Conservation (phyloP, 2,888 invertebrate species). For the Drosophila percnosoma region DNA sequence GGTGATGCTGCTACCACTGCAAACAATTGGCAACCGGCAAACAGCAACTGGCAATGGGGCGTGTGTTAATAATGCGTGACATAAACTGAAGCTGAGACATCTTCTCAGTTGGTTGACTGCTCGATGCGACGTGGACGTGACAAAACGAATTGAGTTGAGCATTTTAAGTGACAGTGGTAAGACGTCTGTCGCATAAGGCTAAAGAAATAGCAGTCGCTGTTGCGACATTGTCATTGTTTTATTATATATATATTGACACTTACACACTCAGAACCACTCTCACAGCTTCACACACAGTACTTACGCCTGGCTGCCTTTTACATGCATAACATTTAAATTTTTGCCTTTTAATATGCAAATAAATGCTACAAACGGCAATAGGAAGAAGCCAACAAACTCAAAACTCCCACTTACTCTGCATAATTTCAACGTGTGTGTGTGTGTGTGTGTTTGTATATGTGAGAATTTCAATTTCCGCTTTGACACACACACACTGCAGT, state of each 20-base stretch:
- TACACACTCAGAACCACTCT: neutral
- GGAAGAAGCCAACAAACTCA: slow-evolving; percentile 44
- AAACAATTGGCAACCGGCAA: slow-evolving; percentile 21
- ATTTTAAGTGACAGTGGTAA: slow-evolving; percentile 70
- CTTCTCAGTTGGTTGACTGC: slow-evolving; percentile 48
- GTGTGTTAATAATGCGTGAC: slow-evolving; percentile 80
- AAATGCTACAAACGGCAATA: slow-evolving; percentile 51
- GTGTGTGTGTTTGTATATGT: slow-evolving; percentile 47
- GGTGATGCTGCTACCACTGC: slow-evolving; percentile 13
- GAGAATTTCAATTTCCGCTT: slow-evolving; percentile 74
- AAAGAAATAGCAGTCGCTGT: slow-evolving; percentile 36
- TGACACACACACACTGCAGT: slow-evolving; percentile 30
- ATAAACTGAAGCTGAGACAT: slow-evolving; percentile 65
- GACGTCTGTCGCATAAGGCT: slow-evolving; percentile 26
- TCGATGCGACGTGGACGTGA: slow-evolving; percentile 62
- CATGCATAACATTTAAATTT: slow-evolving; percentile 67
- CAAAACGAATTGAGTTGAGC: slow-evolving; percentile 77
- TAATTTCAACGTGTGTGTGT: slow-evolving; percentile 20
- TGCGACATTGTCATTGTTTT: slow-evolving; percentile 74
- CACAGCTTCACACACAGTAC: slow-evolving; percentile 1
- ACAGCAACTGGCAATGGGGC: slow-evolving; percentile 47
- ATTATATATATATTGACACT: slow-evolving; percentile 19
- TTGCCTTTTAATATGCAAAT: slow-evolving; percentile 72
- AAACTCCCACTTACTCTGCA: slow-evolving; percentile 33
- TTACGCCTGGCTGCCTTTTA: slow-evolving; percentile 34